Evolutionary conservation across 2,113 vertebrate species (phyloP).

Genomic region (Albula goreensis): DNA sequence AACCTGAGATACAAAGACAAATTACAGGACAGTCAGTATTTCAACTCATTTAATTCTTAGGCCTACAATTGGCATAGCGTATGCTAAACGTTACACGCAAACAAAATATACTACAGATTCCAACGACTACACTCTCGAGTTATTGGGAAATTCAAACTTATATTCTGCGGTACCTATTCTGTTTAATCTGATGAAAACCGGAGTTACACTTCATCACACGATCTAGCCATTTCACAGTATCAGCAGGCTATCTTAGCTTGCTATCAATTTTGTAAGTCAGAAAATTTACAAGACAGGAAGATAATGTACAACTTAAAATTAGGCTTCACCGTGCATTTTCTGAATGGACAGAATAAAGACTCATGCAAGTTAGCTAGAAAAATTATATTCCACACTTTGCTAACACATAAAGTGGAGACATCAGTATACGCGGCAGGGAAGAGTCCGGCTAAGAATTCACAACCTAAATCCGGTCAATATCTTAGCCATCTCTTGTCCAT

Average conservation of each 20-base stretch:
- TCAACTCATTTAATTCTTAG: background rate
- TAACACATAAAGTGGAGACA: background rate
- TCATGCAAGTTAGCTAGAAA: no score
- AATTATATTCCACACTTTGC: background rate
- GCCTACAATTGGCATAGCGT: background rate
- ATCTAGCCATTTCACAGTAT: background rate
- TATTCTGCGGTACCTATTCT: background rate
- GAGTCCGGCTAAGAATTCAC: conserved; percentile 13
- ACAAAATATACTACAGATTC: background rate
- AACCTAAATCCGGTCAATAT: conserved; percentile 51
- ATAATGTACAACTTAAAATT: no score
- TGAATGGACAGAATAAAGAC: no score
- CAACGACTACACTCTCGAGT: background rate
- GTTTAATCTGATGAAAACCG: background rate
- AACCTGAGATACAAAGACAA: conserved; percentile 61
- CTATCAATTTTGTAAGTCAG: background rate
- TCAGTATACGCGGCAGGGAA: background rate
- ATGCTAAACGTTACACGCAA: background rate
- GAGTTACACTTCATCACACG: background rate
- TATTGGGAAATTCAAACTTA: background rate
- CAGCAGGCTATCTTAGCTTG: background rate
- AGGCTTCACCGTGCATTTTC: no score
- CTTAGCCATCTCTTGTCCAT: conserved; percentile 49
- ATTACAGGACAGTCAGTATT: background rate
- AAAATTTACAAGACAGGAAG: no score